Conservation (phyloP, 2,113 vertebrate species). For the Halcyon senegalensis region DNA sequence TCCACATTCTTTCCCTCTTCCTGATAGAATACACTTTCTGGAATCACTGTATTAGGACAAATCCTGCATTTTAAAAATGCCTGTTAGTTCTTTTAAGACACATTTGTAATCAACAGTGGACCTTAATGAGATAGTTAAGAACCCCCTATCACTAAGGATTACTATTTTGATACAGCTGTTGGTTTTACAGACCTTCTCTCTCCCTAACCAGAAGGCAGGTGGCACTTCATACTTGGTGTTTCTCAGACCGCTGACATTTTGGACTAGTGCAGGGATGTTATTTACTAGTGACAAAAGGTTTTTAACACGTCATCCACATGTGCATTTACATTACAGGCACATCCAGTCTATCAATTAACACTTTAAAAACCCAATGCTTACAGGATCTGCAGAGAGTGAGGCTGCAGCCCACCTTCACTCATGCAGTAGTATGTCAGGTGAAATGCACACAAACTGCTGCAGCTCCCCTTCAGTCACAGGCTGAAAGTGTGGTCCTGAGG, state of each 20-base stretch:
- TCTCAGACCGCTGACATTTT: background rate
- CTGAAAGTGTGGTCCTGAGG: background rate
- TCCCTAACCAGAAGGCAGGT: background rate
- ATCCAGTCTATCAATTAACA: background rate
- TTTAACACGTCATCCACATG: background rate
- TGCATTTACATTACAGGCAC: background rate
- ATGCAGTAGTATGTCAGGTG: rapidly evolving
- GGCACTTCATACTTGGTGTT: background rate
- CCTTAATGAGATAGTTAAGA: background rate
- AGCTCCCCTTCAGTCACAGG: background rate
- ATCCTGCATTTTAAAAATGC: background rate
- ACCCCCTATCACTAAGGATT: background rate
- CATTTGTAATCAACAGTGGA: background rate
- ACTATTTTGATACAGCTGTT: background rate
- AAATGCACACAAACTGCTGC: background rate
- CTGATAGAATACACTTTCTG: background rate
- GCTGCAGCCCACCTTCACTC: background rate
- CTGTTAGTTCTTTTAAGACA: background rate
- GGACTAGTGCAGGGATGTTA: background rate
- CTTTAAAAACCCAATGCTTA: background rate
- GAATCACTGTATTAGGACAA: background rate
- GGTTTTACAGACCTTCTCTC: background rate
- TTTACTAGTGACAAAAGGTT: background rate
- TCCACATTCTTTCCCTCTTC: background rate
- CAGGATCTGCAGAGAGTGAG: background rate